phyloP scores from a whole-genome alignment of 2,797 vertebrate species.

The Poecilia wingei region DNA sequence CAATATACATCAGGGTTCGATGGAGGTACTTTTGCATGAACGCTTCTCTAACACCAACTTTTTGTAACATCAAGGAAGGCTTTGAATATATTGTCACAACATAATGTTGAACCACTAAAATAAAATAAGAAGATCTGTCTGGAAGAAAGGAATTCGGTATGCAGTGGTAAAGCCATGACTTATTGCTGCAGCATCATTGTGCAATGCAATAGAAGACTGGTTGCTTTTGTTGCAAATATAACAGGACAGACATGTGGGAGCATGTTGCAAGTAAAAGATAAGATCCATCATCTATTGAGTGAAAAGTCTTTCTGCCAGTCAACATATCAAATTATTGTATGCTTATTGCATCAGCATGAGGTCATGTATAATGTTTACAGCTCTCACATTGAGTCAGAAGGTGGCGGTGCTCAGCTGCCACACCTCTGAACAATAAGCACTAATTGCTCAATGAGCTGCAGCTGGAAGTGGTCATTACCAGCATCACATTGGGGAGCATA shows the following conservation, averaged over 20 bases:
- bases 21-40: neutral
- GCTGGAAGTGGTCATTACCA: conserved; percentile 30
- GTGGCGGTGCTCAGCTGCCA: conserved; percentile 13
- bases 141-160: neutral
- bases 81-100: neutral
- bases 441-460: conserved; percentile 46
- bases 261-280: neutral
- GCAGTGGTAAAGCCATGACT: conserved; percentile 24
- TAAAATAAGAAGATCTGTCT: neutral
- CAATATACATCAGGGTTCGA: conserved; percentile 1
- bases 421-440: conserved; percentile 42
- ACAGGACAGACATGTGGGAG: neutral
- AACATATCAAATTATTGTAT: neutral
- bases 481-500: neutral
- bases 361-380: neutral
- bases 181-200: conserved; percentile 23
- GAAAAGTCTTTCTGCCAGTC: neutral
- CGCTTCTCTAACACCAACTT: neutral
- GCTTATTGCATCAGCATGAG: neutral
- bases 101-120: neutral
- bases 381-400: neutral
- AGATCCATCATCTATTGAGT: neutral
- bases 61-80: neutral
- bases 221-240: conserved; percentile 8
- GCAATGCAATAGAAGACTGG: neutral